phyloP scores from a whole-genome alignment of 1,140 invertebrate genomes.

The Drosophila ficusphila region DNA sequence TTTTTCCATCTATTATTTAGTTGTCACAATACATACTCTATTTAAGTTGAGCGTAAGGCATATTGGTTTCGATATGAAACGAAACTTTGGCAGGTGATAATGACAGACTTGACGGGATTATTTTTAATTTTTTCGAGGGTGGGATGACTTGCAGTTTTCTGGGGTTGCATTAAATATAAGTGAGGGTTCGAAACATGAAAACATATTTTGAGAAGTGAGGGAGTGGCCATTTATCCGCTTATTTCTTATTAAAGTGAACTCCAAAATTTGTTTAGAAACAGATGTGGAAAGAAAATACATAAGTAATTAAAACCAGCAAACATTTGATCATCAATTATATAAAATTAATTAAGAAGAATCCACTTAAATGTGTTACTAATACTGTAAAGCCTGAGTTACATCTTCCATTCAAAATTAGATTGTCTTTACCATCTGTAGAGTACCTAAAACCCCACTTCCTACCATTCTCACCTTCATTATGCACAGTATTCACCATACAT shows the following conservation, averaged over 20 bases:
- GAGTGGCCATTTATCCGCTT: conserved; percentile 5
- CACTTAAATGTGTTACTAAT: too few species aligned
- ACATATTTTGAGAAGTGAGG: conserved; percentile 1
- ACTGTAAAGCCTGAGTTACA: too few species aligned
- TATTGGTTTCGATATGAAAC: conserved; percentile 20
- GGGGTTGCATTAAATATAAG: conserved; percentile 1
- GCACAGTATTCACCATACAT: conserved; percentile 20
- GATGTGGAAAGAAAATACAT: conserved; percentile 7
- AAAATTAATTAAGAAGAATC: too few species aligned
- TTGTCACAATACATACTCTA: conserved; percentile 48
- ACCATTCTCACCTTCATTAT: conserved; percentile 33
- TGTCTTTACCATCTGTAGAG: conserved; percentile 1
- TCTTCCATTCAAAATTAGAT: neutral
- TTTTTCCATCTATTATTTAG: conserved; percentile 38
- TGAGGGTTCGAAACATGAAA: neutral
- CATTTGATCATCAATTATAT: too few species aligned
- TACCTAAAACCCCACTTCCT: neutral
- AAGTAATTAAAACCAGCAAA: neutral
- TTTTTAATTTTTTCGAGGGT: conserved; percentile 17
- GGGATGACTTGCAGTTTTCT: conserved; percentile 25
- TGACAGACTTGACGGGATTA: conserved; percentile 44
- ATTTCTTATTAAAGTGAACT: neutral
- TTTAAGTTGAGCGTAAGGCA: conserved; percentile 2
- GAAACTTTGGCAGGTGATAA: conserved; percentile 40
- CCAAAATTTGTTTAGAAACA: conserved; percentile 11